Percentiles rank a stretch among this genome's conserved stretches.
These are phyloP conservation scores for Emys orbicularis DNA, from an alignment of 2,797 vertebrate genomes.

Conservation along the genomic window DNA sequence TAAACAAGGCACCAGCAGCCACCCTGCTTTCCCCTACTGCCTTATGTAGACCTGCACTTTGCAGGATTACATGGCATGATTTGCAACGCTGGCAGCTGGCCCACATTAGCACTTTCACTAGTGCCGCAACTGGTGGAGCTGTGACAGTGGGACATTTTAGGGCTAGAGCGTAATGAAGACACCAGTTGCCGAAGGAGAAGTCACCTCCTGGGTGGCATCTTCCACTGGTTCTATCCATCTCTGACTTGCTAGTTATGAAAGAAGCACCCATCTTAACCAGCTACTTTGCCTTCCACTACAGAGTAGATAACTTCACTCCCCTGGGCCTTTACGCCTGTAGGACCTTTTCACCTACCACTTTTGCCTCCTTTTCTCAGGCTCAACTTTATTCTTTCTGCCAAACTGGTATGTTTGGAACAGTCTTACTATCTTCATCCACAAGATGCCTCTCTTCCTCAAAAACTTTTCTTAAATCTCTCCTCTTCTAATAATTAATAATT, in stretches of 20 bases:
- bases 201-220: background rate
- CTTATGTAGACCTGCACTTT: background rate
- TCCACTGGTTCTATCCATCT: background rate
- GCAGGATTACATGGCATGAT: background rate
- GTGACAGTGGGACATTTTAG: background rate
- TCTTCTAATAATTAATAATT: background rate
- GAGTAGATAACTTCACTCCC: background rate
- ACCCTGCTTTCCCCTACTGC: background rate
- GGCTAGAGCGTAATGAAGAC: background rate
- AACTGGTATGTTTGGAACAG: background rate
- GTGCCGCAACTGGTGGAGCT: background rate
- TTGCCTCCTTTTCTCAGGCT: accelerated
- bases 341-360: background rate
- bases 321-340: background rate
- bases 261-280: no score
- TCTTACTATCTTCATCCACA: accelerated
- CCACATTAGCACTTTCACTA: background rate
- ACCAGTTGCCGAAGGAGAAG: background rate
- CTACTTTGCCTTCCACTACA: background rate
- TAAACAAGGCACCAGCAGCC: background rate
- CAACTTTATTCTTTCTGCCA: background rate
- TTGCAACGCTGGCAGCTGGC: background rate
- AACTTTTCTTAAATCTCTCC: accelerated
- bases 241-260: background rate
- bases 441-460: background rate